Base-by-base conservation (phyloP, 2,797 vertebrate species). In the Cossypha polioptera region DNA sequence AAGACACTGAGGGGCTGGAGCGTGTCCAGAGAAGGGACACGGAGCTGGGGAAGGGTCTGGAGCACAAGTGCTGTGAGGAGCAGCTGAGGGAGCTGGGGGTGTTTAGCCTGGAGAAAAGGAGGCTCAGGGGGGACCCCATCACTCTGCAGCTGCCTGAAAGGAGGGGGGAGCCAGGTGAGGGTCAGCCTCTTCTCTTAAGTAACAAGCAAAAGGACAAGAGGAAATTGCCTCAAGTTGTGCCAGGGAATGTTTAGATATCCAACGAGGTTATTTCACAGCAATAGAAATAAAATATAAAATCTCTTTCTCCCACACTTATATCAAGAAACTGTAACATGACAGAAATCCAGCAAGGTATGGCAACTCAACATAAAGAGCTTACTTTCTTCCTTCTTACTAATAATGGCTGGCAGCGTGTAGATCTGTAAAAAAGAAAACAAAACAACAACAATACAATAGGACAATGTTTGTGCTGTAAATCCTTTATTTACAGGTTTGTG, bases 371-470 rank as follows among this genome's bases (percentile, higher is more conserved):
- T 14, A 77, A 83, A 86, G 12, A 92, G 98, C 99, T 99, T 98
- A 99, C 99, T 99, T 98, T 99, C 99, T 97, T 99, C 99, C 92
- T 99, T 99, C 98, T 99, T 99, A 98, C 99, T 99, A 91, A 99
- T 99, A 94, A 99, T 98, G 65, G 99, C 99, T 26, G 99, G 99
- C 76, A 99, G 97, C 1, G 99, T 99, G 89, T 99, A 99, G 97
- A 99, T 99, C 99, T 99, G 95, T 88, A 92, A 95, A 72, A 83
- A 42, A 68, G 65, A 57, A 33, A 22, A 7, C 4, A 9, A 6
- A 25, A 40, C 38, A 77, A 45, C 7, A 77, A 11, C 12, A 16
- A 36, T 11, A 28, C 13, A 84, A 47, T 2, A 51, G 11, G 26
- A 86, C 26, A 90, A 38, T 12, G 6, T 43, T 58, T 90, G 28